Conservation (phyloP, 2,797 vertebrate genomes). For the Melanotaenia trifasciata region DNA sequence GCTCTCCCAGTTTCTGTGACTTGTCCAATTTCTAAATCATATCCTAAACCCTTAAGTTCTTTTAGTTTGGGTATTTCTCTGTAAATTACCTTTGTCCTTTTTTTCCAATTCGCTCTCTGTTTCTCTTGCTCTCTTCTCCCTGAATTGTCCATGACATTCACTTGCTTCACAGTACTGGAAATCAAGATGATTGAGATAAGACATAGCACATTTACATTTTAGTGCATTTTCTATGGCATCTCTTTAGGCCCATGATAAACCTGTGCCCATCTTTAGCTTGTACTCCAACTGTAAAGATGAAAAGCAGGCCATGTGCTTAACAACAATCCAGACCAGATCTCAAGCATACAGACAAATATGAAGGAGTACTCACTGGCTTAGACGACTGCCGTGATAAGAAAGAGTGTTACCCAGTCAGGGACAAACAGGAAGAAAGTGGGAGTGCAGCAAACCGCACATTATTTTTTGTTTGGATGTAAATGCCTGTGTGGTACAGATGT, state of each 20-base stretch:
- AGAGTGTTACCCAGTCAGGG: constrained; percentile 64
- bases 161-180: constrained; percentile 55
- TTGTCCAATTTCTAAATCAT: constrained; percentile 42
- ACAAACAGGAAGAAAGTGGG: constrained; percentile 74
- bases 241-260: constrained; percentile 59
- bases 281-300: constrained; percentile 61
- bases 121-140: constrained; percentile 11
- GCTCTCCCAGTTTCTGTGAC: constrained; percentile 27
- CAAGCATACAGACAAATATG: constrained; percentile 61
- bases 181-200: constrained; percentile 57
- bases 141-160: constrained; percentile 49
- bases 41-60: constrained; percentile 34
- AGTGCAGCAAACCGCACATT: constrained; percentile 68
- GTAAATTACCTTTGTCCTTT: constrained; percentile 29
- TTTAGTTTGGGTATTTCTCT: constrained; percentile 43
- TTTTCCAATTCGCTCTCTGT: constrained; percentile 12
- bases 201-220: constrained; percentile 58
- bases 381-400: constrained; percentile 63
- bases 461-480: constrained; percentile 84
- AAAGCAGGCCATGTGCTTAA: constrained; percentile 64
- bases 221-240: constrained; percentile 41
- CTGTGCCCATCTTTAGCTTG: constrained; percentile 43
- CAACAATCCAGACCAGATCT: constrained; percentile 58
- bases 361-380: constrained; percentile 63
- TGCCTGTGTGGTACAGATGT: constrained; percentile 79